phyloP scores from a whole-genome alignment of 2,888 invertebrate species.

The Schrankia costaestrigalis region DNA sequence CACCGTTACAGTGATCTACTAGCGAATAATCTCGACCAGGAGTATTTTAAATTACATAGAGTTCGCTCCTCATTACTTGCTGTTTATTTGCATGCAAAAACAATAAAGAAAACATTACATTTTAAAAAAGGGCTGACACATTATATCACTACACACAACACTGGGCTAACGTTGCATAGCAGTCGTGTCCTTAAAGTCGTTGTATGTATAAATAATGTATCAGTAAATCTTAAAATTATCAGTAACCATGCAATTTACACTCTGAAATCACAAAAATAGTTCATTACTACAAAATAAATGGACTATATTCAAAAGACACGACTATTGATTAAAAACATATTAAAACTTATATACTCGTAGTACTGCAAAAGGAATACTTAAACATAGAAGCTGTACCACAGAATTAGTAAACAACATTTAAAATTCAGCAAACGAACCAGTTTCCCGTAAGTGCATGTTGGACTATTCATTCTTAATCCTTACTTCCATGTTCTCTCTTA shows the following conservation, averaged over 20 bases:
- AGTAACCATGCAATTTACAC: too few species aligned
- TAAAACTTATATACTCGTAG: not conserved
- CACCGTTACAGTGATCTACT: constrained; percentile 52
- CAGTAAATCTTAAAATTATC: too few species aligned
- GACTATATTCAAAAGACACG: too few species aligned
- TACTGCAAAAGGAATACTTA: not conserved
- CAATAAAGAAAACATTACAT: too few species aligned
- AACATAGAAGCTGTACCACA: constrained; percentile 2
- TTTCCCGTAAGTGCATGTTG: constrained; percentile 60
- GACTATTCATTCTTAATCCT: constrained; percentile 70
- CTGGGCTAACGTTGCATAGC: too few species aligned
- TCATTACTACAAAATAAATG: too few species aligned
- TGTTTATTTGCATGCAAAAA: constrained; percentile 66
- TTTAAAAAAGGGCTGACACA: too few species aligned
- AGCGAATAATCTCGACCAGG: constrained; percentile 37
- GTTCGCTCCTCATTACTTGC: constrained; percentile 63
- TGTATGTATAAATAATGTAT: too few species aligned
- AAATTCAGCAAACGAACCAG: constrained; percentile 52
- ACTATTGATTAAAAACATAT: constrained; percentile 1
- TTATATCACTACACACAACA: too few species aligned
- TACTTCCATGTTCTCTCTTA: constrained; percentile 42
- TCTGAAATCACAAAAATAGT: too few species aligned
- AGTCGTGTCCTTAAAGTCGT: too few species aligned
- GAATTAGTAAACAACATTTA: constrained; percentile 28
- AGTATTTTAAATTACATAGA: constrained; percentile 68